A percentile compares a stretch with the other conserved stretches of the same genome.
Evolutionary conservation across 2,113 vertebrate genomes (phyloP).

Genomic region (Ptyas mucosa): DNA sequence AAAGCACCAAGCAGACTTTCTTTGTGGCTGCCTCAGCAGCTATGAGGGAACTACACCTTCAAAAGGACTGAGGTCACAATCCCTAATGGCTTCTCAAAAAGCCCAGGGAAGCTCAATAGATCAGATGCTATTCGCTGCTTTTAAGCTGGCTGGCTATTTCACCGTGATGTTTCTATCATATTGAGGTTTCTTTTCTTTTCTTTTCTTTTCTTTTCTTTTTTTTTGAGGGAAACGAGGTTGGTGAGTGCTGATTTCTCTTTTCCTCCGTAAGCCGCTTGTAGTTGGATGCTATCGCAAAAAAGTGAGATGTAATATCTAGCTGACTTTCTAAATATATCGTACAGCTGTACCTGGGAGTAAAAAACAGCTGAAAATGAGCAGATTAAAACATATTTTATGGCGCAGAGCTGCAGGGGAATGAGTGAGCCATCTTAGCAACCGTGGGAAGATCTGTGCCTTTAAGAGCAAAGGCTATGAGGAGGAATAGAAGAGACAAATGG

Average conservation of each 20-base stretch:
- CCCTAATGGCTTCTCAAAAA: background rate
- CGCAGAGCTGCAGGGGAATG: background rate
- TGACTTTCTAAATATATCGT: background rate
- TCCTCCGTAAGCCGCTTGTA: background rate
- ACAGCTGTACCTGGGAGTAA: background rate
- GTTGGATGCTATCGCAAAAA: background rate
- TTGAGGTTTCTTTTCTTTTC: background rate
- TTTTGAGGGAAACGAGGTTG: background rate
- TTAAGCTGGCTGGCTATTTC: background rate
- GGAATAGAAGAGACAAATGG: background rate
- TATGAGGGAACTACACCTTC: background rate
- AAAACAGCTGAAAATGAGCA: background rate
- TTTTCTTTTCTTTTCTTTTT: background rate
- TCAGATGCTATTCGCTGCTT: background rate
- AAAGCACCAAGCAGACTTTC: background rate
- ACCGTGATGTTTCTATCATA: background rate
- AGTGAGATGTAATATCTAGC: background rate
- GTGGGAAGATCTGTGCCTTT: background rate
- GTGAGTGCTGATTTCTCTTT: background rate
- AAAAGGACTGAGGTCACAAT: background rate
- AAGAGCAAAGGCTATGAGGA: background rate
- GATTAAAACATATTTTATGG: background rate
- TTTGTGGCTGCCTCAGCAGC: background rate
- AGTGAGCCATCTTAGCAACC: background rate
- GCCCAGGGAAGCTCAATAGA: background rate